phyloP scores from a whole-genome alignment of 2,113 vertebrate genomes.

The Marmota monax region DNA sequence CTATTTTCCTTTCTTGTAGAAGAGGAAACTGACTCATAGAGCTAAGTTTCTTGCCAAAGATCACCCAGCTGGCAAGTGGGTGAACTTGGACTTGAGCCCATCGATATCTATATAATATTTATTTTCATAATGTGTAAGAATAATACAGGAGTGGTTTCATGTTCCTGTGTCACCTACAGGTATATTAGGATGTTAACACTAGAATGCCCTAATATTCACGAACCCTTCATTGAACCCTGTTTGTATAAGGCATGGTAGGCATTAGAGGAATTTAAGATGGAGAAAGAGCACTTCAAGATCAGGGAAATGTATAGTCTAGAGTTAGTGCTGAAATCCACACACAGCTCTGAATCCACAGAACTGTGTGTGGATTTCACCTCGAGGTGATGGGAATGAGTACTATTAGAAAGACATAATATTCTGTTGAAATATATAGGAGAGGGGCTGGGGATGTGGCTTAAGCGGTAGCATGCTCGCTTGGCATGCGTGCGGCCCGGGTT shows the following conservation, averaged over 20 bases:
- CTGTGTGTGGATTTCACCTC: not conserved
- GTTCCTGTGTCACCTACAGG: conserved; percentile 7
- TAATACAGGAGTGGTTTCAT: not conserved
- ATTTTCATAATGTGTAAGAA: conserved; percentile 57
- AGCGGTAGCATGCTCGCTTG: too few relatives aligned
- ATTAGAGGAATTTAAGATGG: not conserved
- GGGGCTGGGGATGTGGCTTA: too few relatives aligned
- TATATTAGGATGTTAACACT: not conserved
- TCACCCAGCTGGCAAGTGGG: conserved; percentile 14
- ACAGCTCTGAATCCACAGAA: not conserved
- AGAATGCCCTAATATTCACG: not conserved
- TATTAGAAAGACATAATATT: not conserved
- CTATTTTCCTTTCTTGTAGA: not conserved
- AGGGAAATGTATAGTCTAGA: not conserved
- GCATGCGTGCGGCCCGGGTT: too few relatives aligned
- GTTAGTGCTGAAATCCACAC: not conserved
- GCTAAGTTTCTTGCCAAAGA: conserved; percentile 5
- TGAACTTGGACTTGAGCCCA: conserved; percentile 14
- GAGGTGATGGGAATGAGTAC: not conserved
- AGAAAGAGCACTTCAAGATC: not conserved
- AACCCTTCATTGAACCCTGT: not conserved
- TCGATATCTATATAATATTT: conserved; percentile 18
- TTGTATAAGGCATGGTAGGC: not conserved
- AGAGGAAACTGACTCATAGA: conserved; percentile 22
- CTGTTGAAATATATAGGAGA: not conserved